phyloP scores from a whole-genome alignment of 2,888 invertebrate genomes.

The Drosophila testacea region DNA sequence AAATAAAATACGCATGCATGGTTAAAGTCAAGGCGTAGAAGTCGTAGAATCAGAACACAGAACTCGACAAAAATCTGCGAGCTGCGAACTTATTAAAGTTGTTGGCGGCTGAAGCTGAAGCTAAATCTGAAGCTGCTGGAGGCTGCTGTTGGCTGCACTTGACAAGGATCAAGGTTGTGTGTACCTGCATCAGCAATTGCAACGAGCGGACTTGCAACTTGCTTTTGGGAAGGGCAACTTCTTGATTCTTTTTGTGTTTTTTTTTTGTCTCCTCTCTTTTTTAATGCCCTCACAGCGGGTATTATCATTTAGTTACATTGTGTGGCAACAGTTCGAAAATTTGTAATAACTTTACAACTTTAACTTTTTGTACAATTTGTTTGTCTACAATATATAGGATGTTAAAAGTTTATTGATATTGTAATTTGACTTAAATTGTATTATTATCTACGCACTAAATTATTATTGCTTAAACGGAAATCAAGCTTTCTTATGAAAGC shows the following conservation, averaged over 20 bases:
- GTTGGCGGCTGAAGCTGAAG: conserved; percentile 55
- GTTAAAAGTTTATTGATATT: too few species aligned
- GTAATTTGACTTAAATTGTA: too few species aligned
- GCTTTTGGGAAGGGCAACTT: conserved; percentile 48
- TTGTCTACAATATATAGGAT: too few species aligned
- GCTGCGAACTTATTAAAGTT: conserved; percentile 82
- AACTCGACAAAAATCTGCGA: conserved; percentile 50
- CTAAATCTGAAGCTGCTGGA: too few species aligned
- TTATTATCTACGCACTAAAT: too few species aligned
- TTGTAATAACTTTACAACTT: too few species aligned
- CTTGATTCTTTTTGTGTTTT: conserved; percentile 12
- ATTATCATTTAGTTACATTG: conserved; percentile 1
- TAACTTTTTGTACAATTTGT: too few species aligned
- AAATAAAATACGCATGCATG: conserved; percentile 68
- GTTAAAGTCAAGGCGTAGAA: conserved; percentile 42
- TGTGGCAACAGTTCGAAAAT: background rate
- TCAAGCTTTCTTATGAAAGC: too few species aligned
- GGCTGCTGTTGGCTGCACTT: conserved; percentile 68
- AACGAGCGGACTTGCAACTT: conserved; percentile 16
- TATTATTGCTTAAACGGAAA: too few species aligned
- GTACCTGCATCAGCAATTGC: conserved; percentile 28
- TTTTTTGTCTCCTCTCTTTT: conserved; percentile 23
- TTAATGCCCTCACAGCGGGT: conserved; percentile 8
- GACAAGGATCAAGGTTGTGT: conserved; percentile 83
- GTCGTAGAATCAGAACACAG: conserved; percentile 60